Evolutionary conservation across 2,888 invertebrate species (phyloP).

Genomic region (Smittia aterrima): DNA sequence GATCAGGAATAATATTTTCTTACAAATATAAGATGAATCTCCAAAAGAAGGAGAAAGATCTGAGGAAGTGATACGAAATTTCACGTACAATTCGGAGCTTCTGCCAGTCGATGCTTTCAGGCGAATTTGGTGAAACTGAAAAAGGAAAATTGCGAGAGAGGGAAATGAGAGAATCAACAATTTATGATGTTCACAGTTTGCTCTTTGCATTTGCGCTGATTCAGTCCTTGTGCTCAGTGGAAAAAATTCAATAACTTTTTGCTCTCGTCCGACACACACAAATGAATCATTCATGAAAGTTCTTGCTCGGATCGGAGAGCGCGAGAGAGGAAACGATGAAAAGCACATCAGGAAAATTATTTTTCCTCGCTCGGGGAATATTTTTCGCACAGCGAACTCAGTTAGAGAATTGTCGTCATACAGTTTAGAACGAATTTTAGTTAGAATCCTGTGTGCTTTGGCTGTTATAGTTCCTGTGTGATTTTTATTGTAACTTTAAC

Average conservation of each 20-base stretch:
- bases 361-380: background rate
- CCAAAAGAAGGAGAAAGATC: background rate
- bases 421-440: slow-evolving; percentile 42
- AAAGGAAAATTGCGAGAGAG: background rate
- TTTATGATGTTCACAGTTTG: background rate
- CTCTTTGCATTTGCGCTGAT: background rate
- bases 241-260: slow-evolving; percentile 16
- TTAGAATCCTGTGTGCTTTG: slow-evolving; percentile 42
- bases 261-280: background rate
- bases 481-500: slow-evolving; percentile 40
- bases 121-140: background rate
- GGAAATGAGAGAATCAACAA: slow-evolving; percentile 23
- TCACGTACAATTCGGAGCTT: background rate
- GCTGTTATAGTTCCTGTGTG: slow-evolving; percentile 41
- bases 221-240: background rate
- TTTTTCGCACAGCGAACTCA: slow-evolving; percentile 14
- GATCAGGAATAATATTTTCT: slow-evolving; percentile 21
- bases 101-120: background rate
- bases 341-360: background rate
- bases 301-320: background rate
- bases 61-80: background rate
- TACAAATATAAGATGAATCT: slow-evolving; percentile 34
- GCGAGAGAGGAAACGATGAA: background rate
- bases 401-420: slow-evolving; percentile 42
- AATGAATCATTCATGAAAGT: slow-evolving; percentile 20